A percentile compares a stretch with the other conserved stretches of the same genome.
phyloP scores from a whole-genome alignment of 2,888 invertebrate genomes.

The Latrodectus elegans region DNA sequence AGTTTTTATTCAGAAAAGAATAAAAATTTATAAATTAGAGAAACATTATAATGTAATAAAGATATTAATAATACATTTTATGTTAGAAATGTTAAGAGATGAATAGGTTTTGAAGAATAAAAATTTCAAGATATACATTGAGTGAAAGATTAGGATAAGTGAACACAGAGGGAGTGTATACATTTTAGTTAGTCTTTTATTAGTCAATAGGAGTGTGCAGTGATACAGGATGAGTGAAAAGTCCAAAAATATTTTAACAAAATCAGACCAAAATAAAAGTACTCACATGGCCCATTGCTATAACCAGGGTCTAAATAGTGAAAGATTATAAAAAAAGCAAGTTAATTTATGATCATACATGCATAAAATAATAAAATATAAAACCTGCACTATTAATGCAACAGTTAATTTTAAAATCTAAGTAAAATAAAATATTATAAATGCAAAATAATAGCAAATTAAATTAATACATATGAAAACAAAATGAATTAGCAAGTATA shows the following conservation, averaged over 20 bases:
- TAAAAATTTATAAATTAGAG: too few species aligned
- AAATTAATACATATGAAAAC: conserved; percentile 44
- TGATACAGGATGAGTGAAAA: conserved; percentile 40
- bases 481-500: conserved; percentile 28
- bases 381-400: conserved; percentile 14
- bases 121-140: background rate
- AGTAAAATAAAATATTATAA: conserved; percentile 53
- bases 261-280: conserved; percentile 75
- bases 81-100: too few species aligned
- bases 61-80: too few species aligned
- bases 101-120: background rate
- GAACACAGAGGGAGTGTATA: background rate
- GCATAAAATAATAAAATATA: conserved; percentile 54
- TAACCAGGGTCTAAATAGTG: conserved; percentile 83
- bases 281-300: conserved; percentile 93
- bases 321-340: conserved; percentile 66
- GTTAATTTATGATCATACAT: conserved; percentile 60
- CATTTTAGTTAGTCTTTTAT: conserved; percentile 28
- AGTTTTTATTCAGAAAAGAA: too few species aligned
- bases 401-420: conserved; percentile 16
- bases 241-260: conserved; percentile 36
- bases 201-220: conserved; percentile 51
- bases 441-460: conserved; percentile 45
- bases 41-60: too few species aligned
- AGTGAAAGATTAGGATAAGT: background rate